Evolutionary conservation across 35 echinoderm and acorn worm genomes (phyloP).

Genomic region (Apostichopus japonicus): DNA sequence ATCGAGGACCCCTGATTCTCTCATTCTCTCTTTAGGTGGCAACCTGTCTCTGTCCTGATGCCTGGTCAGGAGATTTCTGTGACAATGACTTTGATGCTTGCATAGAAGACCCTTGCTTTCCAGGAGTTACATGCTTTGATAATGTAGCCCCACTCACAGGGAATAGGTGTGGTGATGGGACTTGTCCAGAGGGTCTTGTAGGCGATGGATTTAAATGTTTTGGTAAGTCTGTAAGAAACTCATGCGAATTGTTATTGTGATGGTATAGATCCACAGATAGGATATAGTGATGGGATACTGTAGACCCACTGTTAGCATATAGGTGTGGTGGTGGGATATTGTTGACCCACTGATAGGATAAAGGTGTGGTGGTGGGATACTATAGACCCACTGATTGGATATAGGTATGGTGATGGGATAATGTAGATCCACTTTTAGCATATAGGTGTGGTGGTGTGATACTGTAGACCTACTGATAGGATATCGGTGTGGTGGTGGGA

Average conservation of each 20-base stretch:
- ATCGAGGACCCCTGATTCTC: background rate
- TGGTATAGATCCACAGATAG: background rate
- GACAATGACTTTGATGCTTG: slow-evolving; percentile 59
- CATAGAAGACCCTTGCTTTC: slow-evolving; percentile 55
- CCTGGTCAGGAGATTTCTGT: slow-evolving; percentile 54
- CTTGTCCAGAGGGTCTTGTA: slow-evolving; percentile 45
- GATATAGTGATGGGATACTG: background rate
- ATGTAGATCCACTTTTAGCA: background rate
- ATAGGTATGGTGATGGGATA: background rate
- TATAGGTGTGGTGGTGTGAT: background rate
- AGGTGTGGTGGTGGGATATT: background rate
- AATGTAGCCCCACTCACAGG: slow-evolving; percentile 40
- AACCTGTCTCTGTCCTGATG: slow-evolving; percentile 31
- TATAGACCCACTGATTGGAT: background rate
- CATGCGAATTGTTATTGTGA: background rate
- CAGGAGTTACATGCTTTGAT: slow-evolving; percentile 56
- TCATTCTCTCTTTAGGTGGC: slow-evolving; percentile 9
- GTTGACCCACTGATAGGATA: background rate
- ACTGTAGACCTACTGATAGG: background rate
- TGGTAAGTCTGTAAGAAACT: background rate
- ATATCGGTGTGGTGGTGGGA: background rate
- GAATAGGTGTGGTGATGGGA: slow-evolving; percentile 43
- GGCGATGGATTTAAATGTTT: slow-evolving; percentile 63
- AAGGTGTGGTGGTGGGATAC: background rate
- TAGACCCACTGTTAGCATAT: background rate